These are phyloP conservation scores for Ophthalmolycus amberensis DNA, from an alignment of 2,113 vertebrate species.

Conservation along the genomic window DNA sequence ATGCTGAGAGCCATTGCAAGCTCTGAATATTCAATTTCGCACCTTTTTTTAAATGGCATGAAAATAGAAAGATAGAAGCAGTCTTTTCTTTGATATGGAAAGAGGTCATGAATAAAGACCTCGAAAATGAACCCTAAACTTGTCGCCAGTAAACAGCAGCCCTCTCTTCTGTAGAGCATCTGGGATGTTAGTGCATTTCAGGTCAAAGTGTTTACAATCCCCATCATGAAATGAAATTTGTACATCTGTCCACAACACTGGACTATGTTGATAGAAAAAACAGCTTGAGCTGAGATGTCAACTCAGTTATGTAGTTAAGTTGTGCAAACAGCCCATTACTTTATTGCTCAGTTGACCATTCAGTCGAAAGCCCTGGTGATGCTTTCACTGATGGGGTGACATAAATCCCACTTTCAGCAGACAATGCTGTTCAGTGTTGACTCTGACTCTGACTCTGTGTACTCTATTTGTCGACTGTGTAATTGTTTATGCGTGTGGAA, in stretches of 20 bases:
- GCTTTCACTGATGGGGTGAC: neutral
- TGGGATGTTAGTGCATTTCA: conserved; percentile 14
- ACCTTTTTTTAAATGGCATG: neutral
- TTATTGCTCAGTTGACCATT: conserved; percentile 53
- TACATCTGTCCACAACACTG: conserved; percentile 35
- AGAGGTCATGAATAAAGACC: neutral
- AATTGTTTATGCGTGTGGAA: neutral
- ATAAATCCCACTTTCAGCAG: neutral
- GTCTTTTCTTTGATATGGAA: neutral
- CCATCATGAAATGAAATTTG: conserved; percentile 21
- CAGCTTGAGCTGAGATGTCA: conserved; percentile 66
- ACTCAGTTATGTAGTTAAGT: conserved; percentile 19
- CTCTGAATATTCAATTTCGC: neutral
- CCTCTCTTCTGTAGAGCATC: conserved; percentile 10
- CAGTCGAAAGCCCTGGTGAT: conserved; percentile 10
- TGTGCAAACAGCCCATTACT: conserved; percentile 44
- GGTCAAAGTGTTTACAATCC: conserved; percentile 32
- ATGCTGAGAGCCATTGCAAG: too few relatives aligned
- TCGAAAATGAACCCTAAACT: neutral
- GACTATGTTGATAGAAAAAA: conserved; percentile 52
- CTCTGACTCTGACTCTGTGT: conserved; percentile 8
- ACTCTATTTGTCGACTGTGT: neutral
- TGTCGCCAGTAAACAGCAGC: conserved; percentile 1
- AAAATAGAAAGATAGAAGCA: neutral
- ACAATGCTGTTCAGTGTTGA: conserved; percentile 16